Percentiles rank a stretch among this genome's conserved stretches.
Evolutionary conservation across 2,113 vertebrate species (phyloP).

Genomic region (Chionis minor): DNA sequence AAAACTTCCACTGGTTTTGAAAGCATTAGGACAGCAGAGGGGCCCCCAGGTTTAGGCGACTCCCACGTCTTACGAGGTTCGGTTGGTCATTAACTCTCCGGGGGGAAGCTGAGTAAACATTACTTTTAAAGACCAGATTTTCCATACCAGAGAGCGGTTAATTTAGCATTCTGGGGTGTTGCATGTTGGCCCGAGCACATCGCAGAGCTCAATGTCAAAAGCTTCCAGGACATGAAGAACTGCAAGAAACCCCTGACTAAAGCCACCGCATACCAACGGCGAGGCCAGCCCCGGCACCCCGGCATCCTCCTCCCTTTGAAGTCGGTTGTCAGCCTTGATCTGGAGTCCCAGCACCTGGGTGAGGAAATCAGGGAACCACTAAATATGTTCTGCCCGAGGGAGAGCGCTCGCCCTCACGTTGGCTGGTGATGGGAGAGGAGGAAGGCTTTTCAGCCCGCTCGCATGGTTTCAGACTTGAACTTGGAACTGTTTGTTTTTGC

Average conservation of each 20-base stretch:
- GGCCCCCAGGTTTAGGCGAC: not conserved
- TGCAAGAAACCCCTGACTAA: not conserved
- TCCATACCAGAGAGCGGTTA: not conserved
- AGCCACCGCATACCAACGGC: not conserved
- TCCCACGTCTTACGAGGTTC: not conserved
- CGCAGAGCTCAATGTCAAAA: not conserved
- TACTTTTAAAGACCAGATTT: not conserved
- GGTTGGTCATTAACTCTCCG: not conserved
- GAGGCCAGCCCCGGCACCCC: not conserved
- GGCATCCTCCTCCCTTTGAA: not conserved
- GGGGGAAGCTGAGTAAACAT: not conserved
- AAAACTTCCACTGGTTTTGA: not conserved
- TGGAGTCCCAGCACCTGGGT: not conserved
- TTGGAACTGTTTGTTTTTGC: slow-evolving; percentile 71
- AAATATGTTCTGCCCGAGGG: not conserved
- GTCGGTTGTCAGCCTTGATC: not conserved
- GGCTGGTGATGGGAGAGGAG: not conserved
- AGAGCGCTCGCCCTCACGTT: not conserved
- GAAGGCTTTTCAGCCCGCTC: not conserved
- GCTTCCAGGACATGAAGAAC: not conserved
- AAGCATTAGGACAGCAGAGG: not conserved
- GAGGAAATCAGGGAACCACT: not conserved
- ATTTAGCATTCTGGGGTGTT: not conserved
- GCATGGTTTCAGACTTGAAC: slow-evolving; percentile 62
- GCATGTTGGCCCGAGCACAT: fast-evolving